Conservation (phyloP, 35 echinoderm and acorn worm species). For the Diadema setosum region DNA sequence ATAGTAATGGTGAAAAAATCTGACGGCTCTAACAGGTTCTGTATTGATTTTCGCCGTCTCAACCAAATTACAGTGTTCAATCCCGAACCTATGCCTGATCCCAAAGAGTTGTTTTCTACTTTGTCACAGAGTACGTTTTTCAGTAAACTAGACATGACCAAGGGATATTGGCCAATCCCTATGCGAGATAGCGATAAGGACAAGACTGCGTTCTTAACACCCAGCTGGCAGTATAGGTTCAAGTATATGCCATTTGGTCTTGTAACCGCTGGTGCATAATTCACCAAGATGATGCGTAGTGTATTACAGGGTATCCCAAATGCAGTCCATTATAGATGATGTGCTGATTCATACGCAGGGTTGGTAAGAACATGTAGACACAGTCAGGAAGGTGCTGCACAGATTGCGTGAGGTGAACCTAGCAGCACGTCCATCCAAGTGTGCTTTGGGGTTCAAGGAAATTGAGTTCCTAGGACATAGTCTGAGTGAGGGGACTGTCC, state of each 20-base stretch:
- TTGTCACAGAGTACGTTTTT: background rate
- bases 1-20: constrained; percentile 16
- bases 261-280: constrained; percentile 34
- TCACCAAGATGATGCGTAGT: constrained; percentile 38
- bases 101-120: background rate
- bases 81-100: constrained; percentile 19
- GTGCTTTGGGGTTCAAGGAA: background rate
- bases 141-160: constrained; percentile 48
- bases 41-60: too few relatives aligned
- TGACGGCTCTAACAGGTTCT: constrained; percentile 4
- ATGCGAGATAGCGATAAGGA: background rate
- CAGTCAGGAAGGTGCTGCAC: too few relatives aligned
- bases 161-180: constrained; percentile 64
- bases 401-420: too few relatives aligned
- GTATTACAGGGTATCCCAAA: too few relatives aligned
- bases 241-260: constrained; percentile 39
- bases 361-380: too few relatives aligned
- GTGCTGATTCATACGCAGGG: too few relatives aligned
- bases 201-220: constrained; percentile 52
- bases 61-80: constrained; percentile 29
- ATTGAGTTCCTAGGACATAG: background rate
- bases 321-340: too few relatives aligned
- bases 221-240: constrained; percentile 26
- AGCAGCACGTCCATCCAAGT: constrained; percentile 18
- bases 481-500: background rate